Evolutionary conservation across 2,888 invertebrate genomes (phyloP), one percentile per base, ranked within the genome.

Genomic region (Chrysolina oricalcia): DNA sequence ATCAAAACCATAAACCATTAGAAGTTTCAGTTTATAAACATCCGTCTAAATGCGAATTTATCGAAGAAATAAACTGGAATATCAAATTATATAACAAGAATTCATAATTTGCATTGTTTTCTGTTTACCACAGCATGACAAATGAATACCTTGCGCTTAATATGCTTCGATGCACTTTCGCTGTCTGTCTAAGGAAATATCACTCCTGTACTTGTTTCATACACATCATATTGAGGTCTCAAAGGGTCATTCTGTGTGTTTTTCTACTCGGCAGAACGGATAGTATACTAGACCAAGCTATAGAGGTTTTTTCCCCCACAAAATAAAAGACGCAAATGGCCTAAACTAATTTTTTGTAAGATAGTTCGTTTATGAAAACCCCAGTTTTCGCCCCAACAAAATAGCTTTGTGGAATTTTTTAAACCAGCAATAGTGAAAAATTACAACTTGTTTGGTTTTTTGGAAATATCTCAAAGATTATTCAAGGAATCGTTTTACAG

Each of bases 91-190:
- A 59, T 59, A 59, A 59, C 35, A 3, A 27, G 15, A 59, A 27
- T 35, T 59, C 35, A 35, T 59, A 59, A 59, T 59, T 59, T 59
- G 35, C 59, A 10, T 59, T 59, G 59, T 59, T 59, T 35, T 59
- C 23, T 59, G 35, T n/a, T 59, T 35, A 59, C 13, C 27, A 23
- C 35, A 59, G 27, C 59, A 59, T 59, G 59, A 59, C 23, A 27
- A 59, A 59, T 59, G 59, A 35, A 27, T 59, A 35, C 35, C 53
- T 59, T 59, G 59, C 23, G 59, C 59, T 59, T 59, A 59, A 59
- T 59, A 27, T 35, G 59, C 59, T 59, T 4, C 59, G 59, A 59
- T 59, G 59, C 59, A 59, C 35, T 59, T 59, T 59, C 59, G 23
- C 27, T 35, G 27, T 59, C 23, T 59, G 23, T 27, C 59, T 27